Evolutionary conservation across 2,888 invertebrate genomes (phyloP).

Genomic region (Fragum sueziense): DNA sequence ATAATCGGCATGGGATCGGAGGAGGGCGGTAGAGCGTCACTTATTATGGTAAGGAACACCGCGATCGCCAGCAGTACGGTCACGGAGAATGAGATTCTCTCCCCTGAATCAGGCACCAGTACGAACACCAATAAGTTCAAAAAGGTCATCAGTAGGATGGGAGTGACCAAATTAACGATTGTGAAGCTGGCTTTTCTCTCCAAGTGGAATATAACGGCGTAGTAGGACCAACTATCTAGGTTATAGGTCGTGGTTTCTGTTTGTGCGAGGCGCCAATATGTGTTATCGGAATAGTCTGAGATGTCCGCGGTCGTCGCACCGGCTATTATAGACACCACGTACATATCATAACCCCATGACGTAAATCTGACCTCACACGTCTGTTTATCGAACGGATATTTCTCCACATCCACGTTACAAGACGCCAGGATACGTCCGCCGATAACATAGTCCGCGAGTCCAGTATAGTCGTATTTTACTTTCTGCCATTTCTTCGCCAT

Average conservation of each 20-base stretch:
- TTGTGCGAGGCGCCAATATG: slow-evolving; percentile 14
- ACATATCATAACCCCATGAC: slow-evolving; percentile 47
- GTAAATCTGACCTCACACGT: slow-evolving; percentile 41
- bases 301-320: not conserved
- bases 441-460: slow-evolving; percentile 35
- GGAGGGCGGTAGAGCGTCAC: slow-evolving; percentile 55
- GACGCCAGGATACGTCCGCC: slow-evolving; percentile 44
- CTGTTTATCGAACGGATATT: slow-evolving; percentile 57
- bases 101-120: slow-evolving; percentile 61
- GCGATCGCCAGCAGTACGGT: slow-evolving; percentile 61
- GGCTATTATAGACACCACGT: slow-evolving; percentile 24
- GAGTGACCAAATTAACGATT: slow-evolving; percentile 56
- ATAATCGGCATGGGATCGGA: slow-evolving; percentile 59
- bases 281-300: slow-evolving; percentile 9
- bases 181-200: slow-evolving; percentile 57
- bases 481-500: slow-evolving; percentile 47
- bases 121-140: slow-evolving; percentile 60
- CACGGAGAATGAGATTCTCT: slow-evolving; percentile 58
- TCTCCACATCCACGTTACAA: slow-evolving; percentile 44
- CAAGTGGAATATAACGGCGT: slow-evolving; percentile 1
- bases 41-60: slow-evolving; percentile 61
- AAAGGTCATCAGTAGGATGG: slow-evolving; percentile 58
- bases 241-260: not conserved
- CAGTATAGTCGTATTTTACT: slow-evolving; percentile 28
- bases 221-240: not conserved